Conservation (phyloP, 2,113 vertebrate genomes). For the Pluvialis apricaria region DNA sequence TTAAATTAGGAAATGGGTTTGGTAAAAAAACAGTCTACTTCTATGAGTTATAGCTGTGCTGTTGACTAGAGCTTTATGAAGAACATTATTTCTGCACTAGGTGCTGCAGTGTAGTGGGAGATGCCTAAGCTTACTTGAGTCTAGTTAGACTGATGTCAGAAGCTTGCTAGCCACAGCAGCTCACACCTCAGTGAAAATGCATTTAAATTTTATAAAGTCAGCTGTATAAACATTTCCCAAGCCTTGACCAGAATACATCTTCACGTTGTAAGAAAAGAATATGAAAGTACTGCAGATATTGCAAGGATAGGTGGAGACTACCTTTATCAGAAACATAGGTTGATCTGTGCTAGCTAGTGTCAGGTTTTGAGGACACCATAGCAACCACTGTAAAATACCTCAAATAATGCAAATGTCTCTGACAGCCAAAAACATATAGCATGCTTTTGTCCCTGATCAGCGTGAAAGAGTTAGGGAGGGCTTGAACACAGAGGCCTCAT, state of each 20-base stretch:
- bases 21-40: not conserved
- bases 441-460: not conserved
- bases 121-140: not conserved
- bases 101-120: not conserved
- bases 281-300: not conserved
- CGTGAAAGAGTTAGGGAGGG: not conserved
- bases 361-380: not conserved
- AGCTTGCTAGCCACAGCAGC: not conserved
- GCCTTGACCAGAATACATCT: not conserved
- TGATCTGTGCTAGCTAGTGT: not conserved
- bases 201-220: not conserved
- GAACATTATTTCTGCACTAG: not conserved
- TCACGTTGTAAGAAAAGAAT: not conserved
- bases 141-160: not conserved
- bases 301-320: not conserved
- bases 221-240: not conserved
- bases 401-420: not conserved
- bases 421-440: not conserved
- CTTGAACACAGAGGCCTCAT: not conserved
- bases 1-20: not conserved
- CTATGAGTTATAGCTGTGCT: not conserved
- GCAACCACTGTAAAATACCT: not conserved
- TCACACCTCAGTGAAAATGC: not conserved
- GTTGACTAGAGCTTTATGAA: not conserved
- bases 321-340: not conserved